phyloP scores from a whole-genome alignment of 2,888 invertebrate species.

The Nasonia oneida region DNA sequence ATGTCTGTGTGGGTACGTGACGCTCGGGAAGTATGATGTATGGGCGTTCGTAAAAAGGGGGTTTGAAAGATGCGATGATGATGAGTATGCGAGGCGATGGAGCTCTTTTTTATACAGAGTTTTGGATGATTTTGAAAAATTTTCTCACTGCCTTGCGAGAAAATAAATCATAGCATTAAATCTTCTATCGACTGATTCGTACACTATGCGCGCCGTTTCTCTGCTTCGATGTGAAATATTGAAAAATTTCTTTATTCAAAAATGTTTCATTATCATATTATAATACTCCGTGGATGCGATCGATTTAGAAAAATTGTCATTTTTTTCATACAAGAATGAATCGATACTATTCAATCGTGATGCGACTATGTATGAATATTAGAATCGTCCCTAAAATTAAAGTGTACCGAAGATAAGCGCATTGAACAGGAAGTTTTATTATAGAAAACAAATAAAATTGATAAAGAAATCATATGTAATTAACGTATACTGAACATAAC shows the following conservation, averaged over 20 bases:
- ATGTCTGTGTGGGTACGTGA: not conserved
- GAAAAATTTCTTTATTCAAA: no score
- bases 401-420: not conserved
- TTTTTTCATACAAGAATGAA: not conserved
- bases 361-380: conserved; percentile 21
- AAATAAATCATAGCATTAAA: not conserved
- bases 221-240: not conserved
- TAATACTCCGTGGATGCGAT: not conserved
- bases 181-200: not conserved
- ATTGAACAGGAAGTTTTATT: not conserved
- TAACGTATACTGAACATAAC: not conserved
- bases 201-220: not conserved
- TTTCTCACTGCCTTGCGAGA: not conserved
- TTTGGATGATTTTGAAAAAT: conserved; percentile 11
- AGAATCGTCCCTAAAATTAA: conserved; percentile 23
- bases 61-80: not conserved
- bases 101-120: conserved; percentile 11
- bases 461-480: not conserved
- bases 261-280: no score
- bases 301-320: no score
- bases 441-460: not conserved
- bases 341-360: not conserved
- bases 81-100: not conserved
- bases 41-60: not conserved
- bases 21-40: conserved; percentile 17